Evolutionary conservation across 2,113 vertebrate genomes (phyloP), one percentile per base, ranked within the genome.

Genomic region (Maccullochella peelii): DNA sequence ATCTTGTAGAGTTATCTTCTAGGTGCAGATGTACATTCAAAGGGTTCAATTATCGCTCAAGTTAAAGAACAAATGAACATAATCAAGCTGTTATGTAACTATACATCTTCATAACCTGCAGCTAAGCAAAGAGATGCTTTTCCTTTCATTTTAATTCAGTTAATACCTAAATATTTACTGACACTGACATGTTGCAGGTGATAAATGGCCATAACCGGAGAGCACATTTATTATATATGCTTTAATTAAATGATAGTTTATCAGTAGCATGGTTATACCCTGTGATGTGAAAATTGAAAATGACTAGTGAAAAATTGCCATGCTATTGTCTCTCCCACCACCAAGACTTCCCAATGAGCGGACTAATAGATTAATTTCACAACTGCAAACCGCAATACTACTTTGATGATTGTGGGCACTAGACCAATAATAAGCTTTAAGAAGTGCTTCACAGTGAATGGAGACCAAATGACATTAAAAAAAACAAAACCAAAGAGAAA

Each of bases 241-340:
- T 85, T 80, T 85, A 80, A 83, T 87, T 78, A 86, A 87, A 82
- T 80, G 72, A 86, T 82, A 55, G 62, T 70, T 80, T 84, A 84
- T 86, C 78, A 61, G 75, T 57, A 15, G 25, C 40, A 14, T 25
- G 38, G 20, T 80, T 42, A 67, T 74, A 44, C 44, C 75, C 75
- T 78, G 54, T 85, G 81, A 82, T 82, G 63, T 70, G 76, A 61
- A 73, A 85, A 79, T 54, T 1, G 63, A 70, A 85, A 85, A 65
- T 67, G 61, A 66, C 70, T 68, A 5, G 40, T 68, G 67, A 77
- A 58, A 67, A 85, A 81, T 59, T 58, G 44, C 73, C 42, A 1
- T 8, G 4, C 21, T 70, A 16, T 77, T 82, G 72, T 84, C 21
- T 50, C 42, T 33, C 30, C 67, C 30, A 71, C n/a, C 12, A 30